Evolutionary conservation across 2,113 vertebrate species (phyloP), one percentile per base, ranked within the genome.

Genomic region (Shinisaurus crocodilurus): DNA sequence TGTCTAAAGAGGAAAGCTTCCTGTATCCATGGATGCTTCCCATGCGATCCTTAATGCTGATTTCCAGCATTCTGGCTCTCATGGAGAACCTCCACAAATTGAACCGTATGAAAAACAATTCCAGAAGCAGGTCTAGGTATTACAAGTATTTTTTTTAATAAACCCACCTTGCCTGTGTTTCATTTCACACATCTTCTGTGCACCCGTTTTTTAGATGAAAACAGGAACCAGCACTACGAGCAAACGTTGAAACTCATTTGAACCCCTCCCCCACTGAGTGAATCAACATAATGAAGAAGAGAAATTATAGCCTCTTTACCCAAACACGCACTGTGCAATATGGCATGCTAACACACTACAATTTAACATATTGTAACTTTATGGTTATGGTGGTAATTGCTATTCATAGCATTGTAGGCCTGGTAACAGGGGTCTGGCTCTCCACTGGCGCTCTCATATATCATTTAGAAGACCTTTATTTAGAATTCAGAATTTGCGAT

Each of bases 381-480:
- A 86, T 70, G 63, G 63, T 90, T 90, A 69, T 90, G 37, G 63
- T 90, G 37, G 63, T 92, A 88, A 91, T 70, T 92, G 20, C 86
- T 60, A 45, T 87, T 93, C 88, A 75, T 95, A 65, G 3, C 67
- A 6, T 80, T 95, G 94, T 0, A 91, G 96, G 92, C 90, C 76
- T 69, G 65, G 87, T 45, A 93, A 93, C 91, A 94, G 82, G 92
- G 86, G 74, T 57, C 57, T 92, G 76, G 82, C 93, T 87, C 50
- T 15, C 88, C 91, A 40, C 88, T 96, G 95, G 89, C 96, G 94
- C 88, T 89, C 85, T 93, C 90, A 88, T 89, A 16, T 97, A 75
- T 97, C 94, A 97, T 97, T 97, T 97, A 92, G 90, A 83, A 96
- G 91, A 91, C 83, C 93, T 96, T 94, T 93, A 92, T 93, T 95